Evolutionary conservation across 2,888 invertebrate species (phyloP), one percentile per base, ranked within the genome.

Genomic region (Euplagia quadripunctaria): DNA sequence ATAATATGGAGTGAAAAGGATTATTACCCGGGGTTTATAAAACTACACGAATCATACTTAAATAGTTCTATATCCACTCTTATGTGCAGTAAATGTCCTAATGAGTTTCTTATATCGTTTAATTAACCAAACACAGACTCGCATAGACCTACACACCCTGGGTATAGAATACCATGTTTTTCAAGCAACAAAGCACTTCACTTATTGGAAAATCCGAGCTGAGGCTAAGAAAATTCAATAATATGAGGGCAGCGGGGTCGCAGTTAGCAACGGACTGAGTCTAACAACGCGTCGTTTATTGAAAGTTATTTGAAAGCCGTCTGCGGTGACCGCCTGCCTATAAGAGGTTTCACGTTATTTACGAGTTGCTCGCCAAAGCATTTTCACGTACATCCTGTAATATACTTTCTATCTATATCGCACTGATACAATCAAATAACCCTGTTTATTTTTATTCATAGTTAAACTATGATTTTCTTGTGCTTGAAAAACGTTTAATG

Each of bases 291-390:
- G 84, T 82, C 85, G 83, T 81, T 90, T 90, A 89, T 90, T 89
- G 88, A 86, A 89, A 89, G 88, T 90, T 89, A 90, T 90, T 91
- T 89, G 85, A 88, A 89, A 91, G 84, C 87, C 86, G 87, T 88
- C 87, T 87, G 87, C 86, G 85, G 86, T 85, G 82, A 84, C 87
- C 85, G 84, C 83, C 83, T 85, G 86, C 82, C 85, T 82, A 74
- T 83, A 86, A 86, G 85, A 83, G 86, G 83, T 82, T 88, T 84
- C 83, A 83, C 71, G 74, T 84, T 86, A 86, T 86, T 86, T 89
- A 86, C 78, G 82, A 85, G 77, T 82, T 82, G 77, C 84, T 84
- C 70, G 70, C 58, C 74, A 71, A 81, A 77, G 80, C 81, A 63
- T 79, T 85, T 84, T 83, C 77, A 82, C 81, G 81, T 79, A 73